A percentile compares a stretch with the other conserved stretches of the same genome.
These are phyloP conservation scores for Corythoichthys haematopterus DNA, from an alignment of 2,113 vertebrate species.

Conservation along the genomic window DNA sequence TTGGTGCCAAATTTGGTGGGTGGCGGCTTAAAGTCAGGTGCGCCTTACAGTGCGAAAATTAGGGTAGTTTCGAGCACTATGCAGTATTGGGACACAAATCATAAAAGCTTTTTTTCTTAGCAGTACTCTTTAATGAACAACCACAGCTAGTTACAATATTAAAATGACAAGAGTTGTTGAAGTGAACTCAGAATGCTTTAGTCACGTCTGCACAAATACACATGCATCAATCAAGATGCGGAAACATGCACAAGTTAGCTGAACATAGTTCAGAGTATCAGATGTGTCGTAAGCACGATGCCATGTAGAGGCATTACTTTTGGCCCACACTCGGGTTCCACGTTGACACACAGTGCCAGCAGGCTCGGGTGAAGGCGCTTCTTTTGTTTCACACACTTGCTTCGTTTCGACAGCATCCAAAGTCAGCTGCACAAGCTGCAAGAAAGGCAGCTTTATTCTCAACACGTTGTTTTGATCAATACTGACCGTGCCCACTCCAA, in stretches of 20 bases:
- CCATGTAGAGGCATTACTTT: conserved; percentile 94
- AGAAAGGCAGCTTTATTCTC: neutral
- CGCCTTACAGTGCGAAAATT: too few species aligned
- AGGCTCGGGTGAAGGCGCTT: conserved; percentile 85
- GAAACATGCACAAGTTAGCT: conserved; percentile 84
- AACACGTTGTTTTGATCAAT: neutral
- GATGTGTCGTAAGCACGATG: conserved; percentile 94
- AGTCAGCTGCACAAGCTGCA: neutral
- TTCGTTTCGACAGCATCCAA: neutral
- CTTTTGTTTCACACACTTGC: conserved; percentile 56
- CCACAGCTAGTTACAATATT: conserved; percentile 38
- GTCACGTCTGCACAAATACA: conserved; percentile 12
- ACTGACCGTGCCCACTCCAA: neutral
- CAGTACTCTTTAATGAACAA: conserved; percentile 48
- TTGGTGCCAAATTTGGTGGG: too few species aligned
- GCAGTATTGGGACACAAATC: neutral
- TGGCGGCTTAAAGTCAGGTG: too few species aligned
- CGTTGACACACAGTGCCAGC: conserved; percentile 87
- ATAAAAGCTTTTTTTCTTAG: neutral
- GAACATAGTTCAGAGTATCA: conserved; percentile 99
- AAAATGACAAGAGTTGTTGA: conserved; percentile 8
- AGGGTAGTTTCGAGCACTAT: neutral
- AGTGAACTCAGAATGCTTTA: conserved; percentile 2
- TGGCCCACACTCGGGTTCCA: conserved; percentile 81
- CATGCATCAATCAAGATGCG: conserved; percentile 50